These are phyloP conservation scores for Phengaris arion DNA, from an alignment of 2,888 invertebrate genomes.

Conservation along the genomic window DNA sequence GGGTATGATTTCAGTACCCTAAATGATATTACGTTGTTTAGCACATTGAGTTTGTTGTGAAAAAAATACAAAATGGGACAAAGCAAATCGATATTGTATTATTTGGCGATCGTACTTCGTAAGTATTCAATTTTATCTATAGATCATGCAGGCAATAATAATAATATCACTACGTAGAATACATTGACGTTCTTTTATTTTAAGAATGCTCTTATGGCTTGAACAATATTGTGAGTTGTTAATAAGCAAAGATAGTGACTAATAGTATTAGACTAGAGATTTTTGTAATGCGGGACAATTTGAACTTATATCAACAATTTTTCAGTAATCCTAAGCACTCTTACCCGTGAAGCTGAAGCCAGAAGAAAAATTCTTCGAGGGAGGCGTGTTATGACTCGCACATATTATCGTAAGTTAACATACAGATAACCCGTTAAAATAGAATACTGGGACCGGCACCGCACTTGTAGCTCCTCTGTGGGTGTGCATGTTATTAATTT, in stretches of 20 bases:
- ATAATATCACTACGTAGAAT: not conserved
- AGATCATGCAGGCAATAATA: not conserved
- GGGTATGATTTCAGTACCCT: not conserved
- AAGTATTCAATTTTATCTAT: constrained; percentile 44
- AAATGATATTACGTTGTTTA: not conserved
- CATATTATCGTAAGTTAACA: constrained; percentile 85
- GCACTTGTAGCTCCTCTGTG: too few relatives aligned
- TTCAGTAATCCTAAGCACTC: constrained; percentile 83
- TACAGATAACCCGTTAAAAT: too few relatives aligned
- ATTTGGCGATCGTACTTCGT: constrained; percentile 76
- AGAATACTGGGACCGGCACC: too few relatives aligned
- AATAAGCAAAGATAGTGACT: not conserved
- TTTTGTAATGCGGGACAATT: too few relatives aligned
- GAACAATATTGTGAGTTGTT: not conserved
- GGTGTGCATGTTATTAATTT: too few relatives aligned
- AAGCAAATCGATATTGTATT: constrained; percentile 66
- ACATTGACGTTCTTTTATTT: not conserved
- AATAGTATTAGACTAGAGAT: not conserved
- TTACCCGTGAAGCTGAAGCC: constrained; percentile 86
- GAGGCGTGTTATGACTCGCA: constrained; percentile 87
- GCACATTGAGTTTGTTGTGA: constrained; percentile 24
- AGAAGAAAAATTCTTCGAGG: constrained; percentile 89
- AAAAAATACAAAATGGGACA: constrained; percentile 59
- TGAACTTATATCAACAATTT: constrained; percentile 32
- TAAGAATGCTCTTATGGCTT: not conserved